Percentiles rank a stretch among this genome's conserved stretches.
phyloP scores from a whole-genome alignment of 2,113 vertebrate genomes.

The Atlantisia rogersi region DNA sequence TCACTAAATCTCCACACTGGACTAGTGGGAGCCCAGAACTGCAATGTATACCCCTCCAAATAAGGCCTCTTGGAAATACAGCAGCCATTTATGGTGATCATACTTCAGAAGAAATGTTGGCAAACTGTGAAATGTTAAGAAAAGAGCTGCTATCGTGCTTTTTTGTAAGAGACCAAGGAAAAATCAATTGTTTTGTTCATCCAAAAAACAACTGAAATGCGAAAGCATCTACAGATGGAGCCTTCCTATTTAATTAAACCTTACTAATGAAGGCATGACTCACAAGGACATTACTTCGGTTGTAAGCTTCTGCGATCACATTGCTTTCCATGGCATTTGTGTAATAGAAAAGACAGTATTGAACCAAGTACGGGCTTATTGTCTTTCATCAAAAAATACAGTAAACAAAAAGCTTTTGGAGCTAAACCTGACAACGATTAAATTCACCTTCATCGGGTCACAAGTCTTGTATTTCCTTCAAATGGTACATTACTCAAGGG shows the following conservation, averaged over 20 bases:
- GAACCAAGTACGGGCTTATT: not conserved
- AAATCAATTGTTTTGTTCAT: not conserved
- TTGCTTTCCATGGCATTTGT: not conserved
- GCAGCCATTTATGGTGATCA: not conserved
- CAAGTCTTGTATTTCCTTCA: not conserved
- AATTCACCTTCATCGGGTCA: not conserved
- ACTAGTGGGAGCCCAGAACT: not conserved
- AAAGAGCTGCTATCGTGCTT: not conserved
- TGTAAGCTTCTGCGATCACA: not conserved
- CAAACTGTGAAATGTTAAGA: not conserved
- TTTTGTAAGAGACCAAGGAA: not conserved
- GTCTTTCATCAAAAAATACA: not conserved
- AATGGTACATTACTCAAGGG: not conserved
- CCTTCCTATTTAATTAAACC: slow-evolving; percentile 24
- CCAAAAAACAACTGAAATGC: not conserved
- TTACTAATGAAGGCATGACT: not conserved
- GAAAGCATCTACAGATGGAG: not conserved
- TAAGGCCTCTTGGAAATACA: not conserved
- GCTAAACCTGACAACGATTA: not conserved
- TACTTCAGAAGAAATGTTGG: not conserved
- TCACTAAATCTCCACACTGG: not conserved
- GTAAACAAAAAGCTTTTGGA: not conserved
- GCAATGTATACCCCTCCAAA: not conserved
- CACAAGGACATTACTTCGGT: not conserved
- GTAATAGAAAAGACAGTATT: not conserved